Conservation (phyloP, 1,140 invertebrate species). For the Episyrphus balteatus region DNA sequence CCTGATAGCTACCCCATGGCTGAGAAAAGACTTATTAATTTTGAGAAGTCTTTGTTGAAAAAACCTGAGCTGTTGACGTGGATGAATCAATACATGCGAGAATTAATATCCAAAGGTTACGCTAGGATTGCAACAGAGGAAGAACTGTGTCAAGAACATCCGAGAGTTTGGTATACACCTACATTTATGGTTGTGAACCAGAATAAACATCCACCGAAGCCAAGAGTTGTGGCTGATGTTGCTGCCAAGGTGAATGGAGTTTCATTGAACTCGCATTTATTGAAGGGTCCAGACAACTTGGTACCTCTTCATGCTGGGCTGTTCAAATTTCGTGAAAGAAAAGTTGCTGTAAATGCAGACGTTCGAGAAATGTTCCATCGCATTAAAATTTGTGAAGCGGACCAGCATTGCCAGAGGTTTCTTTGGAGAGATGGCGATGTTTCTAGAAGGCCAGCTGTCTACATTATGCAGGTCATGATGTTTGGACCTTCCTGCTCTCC, state of each 20-base stretch:
- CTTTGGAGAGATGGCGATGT: constrained; percentile 1
- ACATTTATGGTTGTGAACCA: background rate
- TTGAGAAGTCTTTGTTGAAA: too few relatives aligned
- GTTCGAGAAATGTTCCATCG: constrained; percentile 12
- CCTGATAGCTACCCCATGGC: too few relatives aligned
- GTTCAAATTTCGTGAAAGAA: constrained; percentile 15
- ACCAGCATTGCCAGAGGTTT: constrained; percentile 2
- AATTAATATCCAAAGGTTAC: too few relatives aligned
- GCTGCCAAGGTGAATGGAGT: background rate
- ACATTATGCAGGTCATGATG: background rate
- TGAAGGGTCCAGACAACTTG: constrained; percentile 7
- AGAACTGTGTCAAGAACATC: background rate
- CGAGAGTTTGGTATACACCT: background rate
- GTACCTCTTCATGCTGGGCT: constrained; percentile 7
- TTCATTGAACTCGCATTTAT: constrained; percentile 6
- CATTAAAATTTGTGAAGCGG: constrained; percentile 11
- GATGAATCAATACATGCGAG: too few relatives aligned
- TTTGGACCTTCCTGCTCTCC: constrained; percentile 2
- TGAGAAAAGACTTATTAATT: too few relatives aligned
- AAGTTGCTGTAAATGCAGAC: constrained; percentile 13
- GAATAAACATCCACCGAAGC: background rate
- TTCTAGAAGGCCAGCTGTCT: background rate
- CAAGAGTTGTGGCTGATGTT: background rate
- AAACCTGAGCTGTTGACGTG: too few relatives aligned
- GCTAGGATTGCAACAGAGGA: background rate